A percentile compares a stretch with the other conserved stretches of the same genome.
phyloP scores from a whole-genome alignment of 2,113 vertebrate species.

The Coracopsis vasa region DNA sequence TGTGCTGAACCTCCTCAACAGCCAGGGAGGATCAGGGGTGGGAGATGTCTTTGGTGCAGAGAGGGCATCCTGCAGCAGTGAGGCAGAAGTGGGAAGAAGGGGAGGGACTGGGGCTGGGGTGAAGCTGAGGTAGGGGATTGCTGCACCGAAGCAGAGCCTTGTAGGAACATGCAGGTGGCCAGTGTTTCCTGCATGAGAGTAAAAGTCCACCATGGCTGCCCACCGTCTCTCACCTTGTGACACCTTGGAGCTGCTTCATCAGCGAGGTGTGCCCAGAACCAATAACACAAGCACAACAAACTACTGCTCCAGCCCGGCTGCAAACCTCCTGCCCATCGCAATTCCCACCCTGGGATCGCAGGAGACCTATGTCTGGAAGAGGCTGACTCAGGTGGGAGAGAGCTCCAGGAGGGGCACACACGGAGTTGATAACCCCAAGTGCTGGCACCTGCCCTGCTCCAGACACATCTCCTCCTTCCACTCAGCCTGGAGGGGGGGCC shows the following conservation, averaged over 20 bases:
- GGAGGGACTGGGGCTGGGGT: background rate
- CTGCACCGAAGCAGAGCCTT: background rate
- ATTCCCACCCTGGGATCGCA: background rate
- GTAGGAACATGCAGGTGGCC: background rate
- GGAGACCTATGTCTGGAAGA: background rate
- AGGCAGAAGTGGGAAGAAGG: background rate
- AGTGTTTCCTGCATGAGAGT: background rate
- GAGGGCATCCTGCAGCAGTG: background rate
- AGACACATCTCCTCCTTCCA: background rate
- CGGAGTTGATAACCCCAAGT: background rate
- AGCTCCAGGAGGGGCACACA: background rate
- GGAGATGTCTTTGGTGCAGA: fast-evolving
- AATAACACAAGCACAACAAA: background rate
- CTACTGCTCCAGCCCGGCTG: background rate
- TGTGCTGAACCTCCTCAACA: background rate
- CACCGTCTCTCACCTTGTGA: fast-evolving
- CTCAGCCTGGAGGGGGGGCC: background rate
- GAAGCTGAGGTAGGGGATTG: background rate
- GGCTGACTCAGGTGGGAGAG: background rate
- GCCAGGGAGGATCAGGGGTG: background rate
- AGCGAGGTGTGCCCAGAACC: background rate
- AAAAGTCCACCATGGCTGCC: background rate
- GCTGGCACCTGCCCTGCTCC: background rate
- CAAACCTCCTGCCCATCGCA: background rate
- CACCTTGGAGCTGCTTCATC: background rate